Base-by-base conservation (phyloP, 1,140 invertebrate species). In the Temnothorax curvispinosus region DNA sequence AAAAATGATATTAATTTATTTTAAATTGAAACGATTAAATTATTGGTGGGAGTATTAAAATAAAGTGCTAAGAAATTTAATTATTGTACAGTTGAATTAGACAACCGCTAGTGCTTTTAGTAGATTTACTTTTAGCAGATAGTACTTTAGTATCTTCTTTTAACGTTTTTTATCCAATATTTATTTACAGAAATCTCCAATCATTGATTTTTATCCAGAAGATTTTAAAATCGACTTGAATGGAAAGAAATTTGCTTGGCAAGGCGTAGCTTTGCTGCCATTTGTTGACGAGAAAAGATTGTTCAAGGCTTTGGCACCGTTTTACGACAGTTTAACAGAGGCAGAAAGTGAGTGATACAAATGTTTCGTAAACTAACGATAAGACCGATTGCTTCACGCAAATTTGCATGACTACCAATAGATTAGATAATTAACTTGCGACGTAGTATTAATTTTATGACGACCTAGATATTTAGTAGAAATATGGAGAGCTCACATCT, bases 221-320 rank as follows among this genome's bases (percentile, higher is more conserved):
- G 98, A 99, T 94, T 99, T 99, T 94, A 99, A 99, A 95, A 99
- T 99, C 86, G 99, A 99, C 96, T 95, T 99, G 67, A 99, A 99
- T 96, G 99, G 99, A 21, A 99, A 99, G 95, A 99, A 99, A 95
- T 99, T 98, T 96, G 99, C 99, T 72, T 99, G 99, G 99, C 99
- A 99, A 96, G 99, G 99, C 82, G 99, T 99, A 11, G 99, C 99
- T 6, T 94, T 99, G 11, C 95, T 99, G 71, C 99, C 99, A 50
- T 99, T 99, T 96, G 99, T 99, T 0, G 99, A 99, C 93, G 99
- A 99, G 95, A 96, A 96, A 64, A 96, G 99, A 87, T 96, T 99
- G 32, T 98, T 99, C 92, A 97, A 97, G 91, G 98, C 99, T 2
- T 95, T 99, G 27, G 96, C 97, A 87, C 96, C 97, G 5, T 98